A percentile compares a stretch with the other conserved stretches of the same genome.
phyloP scores from a whole-genome alignment of 2,888 invertebrate species.

The Agriotes lineatus region DNA sequence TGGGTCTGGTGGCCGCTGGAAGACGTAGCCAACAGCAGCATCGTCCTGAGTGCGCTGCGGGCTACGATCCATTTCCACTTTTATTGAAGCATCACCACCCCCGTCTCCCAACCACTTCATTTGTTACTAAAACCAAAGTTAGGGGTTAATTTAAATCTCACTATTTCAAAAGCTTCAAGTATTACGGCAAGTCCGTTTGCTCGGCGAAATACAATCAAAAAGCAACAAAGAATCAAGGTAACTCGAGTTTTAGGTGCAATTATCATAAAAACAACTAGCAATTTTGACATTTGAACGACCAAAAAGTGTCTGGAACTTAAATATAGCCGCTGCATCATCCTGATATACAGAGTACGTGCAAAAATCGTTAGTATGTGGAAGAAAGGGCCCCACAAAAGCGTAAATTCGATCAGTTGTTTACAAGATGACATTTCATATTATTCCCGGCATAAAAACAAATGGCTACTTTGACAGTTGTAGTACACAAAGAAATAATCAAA shows the following conservation, averaged over 20 bases:
- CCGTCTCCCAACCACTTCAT: constrained; percentile 85
- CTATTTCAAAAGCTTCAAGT: background rate
- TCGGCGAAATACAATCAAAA: background rate
- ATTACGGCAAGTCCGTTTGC: background rate
- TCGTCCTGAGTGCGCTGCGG: constrained; percentile 87
- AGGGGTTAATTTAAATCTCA: background rate
- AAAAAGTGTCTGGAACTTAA: too few species aligned
- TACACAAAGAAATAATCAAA: constrained; percentile 68
- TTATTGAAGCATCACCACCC: constrained; percentile 73
- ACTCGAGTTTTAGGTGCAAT: constrained; percentile 5
- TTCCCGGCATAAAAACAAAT: constrained; percentile 67
- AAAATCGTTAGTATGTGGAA: too few species aligned
- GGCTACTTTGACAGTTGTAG: constrained; percentile 70
- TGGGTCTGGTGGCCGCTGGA: constrained; percentile 85
- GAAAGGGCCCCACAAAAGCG: background rate
- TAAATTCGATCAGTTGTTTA: constrained; percentile 60
- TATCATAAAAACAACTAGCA: background rate
- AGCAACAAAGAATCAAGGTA: constrained; percentile 10
- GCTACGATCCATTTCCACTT: constrained; percentile 75
- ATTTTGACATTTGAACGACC: background rate
- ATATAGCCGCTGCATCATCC: too few species aligned
- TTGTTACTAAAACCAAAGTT: constrained; percentile 63
- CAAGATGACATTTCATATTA: constrained; percentile 64
- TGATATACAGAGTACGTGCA: too few species aligned
- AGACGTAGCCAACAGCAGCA: constrained; percentile 93